Percentiles rank a stretch among this genome's conserved stretches.
These are phyloP conservation scores for Heptranchias perlo DNA, from an alignment of 2,113 vertebrate species.

Conservation along the genomic window DNA sequence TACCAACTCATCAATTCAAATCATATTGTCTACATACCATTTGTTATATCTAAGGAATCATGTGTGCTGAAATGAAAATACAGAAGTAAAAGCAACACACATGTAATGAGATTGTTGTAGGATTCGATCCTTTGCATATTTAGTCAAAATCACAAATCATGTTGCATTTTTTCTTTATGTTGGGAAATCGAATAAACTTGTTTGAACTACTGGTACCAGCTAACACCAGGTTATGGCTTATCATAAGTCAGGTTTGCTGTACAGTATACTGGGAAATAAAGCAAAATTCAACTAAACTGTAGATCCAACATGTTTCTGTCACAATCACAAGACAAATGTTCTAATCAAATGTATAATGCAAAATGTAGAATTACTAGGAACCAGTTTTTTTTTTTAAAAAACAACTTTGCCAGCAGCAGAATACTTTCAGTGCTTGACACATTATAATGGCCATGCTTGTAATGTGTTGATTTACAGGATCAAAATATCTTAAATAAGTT, in stretches of 20 bases:
- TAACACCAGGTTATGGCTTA: neutral
- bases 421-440: too few species aligned
- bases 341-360: too few species aligned
- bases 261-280: neutral
- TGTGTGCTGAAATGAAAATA: too few species aligned
- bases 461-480: too few species aligned
- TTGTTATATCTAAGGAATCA: too few species aligned
- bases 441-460: too few species aligned
- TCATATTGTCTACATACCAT: neutral
- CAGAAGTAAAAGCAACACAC: neutral
- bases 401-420: too few species aligned
- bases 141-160: neutral
- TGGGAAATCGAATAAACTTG: neutral
- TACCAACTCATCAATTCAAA: neutral
- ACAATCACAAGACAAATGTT: too few species aligned
- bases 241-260: neutral
- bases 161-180: neutral
- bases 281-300: neutral
- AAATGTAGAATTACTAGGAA: too few species aligned
- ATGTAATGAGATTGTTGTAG: neutral
- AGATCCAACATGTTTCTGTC: too few species aligned
- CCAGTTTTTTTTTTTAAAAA: too few species aligned
- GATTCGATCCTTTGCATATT: neutral
- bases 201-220: neutral
- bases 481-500: too few species aligned